Base-by-base conservation (phyloP, 2,797 vertebrate genomes). In the Sebastes matsubarae region DNA sequence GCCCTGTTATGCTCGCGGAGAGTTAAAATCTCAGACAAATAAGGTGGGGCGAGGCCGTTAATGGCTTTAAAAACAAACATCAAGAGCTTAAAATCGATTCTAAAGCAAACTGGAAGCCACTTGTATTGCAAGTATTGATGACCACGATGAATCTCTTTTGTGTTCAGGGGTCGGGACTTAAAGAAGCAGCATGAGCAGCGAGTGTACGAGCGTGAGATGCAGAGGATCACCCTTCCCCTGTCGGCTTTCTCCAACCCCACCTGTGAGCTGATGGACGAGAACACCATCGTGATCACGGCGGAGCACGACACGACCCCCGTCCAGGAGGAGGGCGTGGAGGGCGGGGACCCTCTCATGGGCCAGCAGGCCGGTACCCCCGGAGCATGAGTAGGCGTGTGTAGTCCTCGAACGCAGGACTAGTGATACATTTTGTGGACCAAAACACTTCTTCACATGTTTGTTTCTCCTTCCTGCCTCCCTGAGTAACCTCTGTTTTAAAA, bases 191-290 rank as follows among this genome's bases (percentile, higher is more conserved):
- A 97, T 0, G 96, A 99, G 1, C 97, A 98, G 92, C 96, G 97
- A 2, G 95, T 91, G 20, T 95, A 97, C 0, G 98, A 98, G 92
- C 95, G 97, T 0, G 97, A 98, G 92, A 97, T 99, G 97, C 98
- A 99, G 92, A 96, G 97, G 79, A 97, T 98, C 94, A 98, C 96
- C 0, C 92, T 99, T 79, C 98, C 98, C 0, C 94, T 98, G 66
- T 98, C 98, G 0, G 98, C 98, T 0, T 99, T 99, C 91, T 95
- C 93, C 87, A 99, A 99, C 86, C 96, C 97, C 18, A 94, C 96
- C 61, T 99, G 98, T 0, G 98, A 99, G 95, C 94, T 98, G 1
- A 87, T 97, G 24, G 98, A 99, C 0, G 98, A 99, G 93, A 98
- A 96, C 92, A 96, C 96, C 20, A 87, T 99, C 0, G 96, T 96